Evolutionary conservation across 2,888 invertebrate species (phyloP).

Genomic region (Rotaria macrura): DNA sequence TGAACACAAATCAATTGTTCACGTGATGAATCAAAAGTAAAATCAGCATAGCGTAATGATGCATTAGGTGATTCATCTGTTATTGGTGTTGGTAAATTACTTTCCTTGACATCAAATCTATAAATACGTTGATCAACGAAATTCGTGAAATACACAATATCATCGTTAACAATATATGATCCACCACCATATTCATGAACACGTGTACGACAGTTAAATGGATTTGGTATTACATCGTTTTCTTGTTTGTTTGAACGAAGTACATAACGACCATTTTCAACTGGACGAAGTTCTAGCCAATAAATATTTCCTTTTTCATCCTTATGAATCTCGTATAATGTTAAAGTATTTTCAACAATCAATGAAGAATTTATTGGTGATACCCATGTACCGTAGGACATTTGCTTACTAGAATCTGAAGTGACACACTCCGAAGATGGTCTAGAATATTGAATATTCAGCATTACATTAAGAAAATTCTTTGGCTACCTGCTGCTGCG

Average conservation of each 20-base stretch:
- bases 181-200: conserved; percentile 53
- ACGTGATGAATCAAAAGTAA: neutral
- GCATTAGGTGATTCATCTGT: neutral
- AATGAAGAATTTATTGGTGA: neutral
- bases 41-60: neutral
- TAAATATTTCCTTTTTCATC: conserved; percentile 37
- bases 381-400: neutral
- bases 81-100: neutral
- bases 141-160: conserved; percentile 44
- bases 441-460: neutral
- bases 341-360: neutral
- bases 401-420: neutral
- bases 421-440: neutral
- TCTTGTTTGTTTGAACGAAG: conserved; percentile 40
- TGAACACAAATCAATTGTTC: conserved; percentile 34
- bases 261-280: conserved; percentile 43
- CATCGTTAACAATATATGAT: conserved; percentile 42
- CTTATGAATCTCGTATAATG: neutral
- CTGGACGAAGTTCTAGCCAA: conserved; percentile 43
- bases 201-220: conserved; percentile 42
- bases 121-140: conserved; percentile 44
- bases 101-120: neutral
- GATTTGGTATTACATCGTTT: conserved; percentile 41
- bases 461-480: neutral
- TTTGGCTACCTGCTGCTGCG: neutral